Percentiles rank a stretch among this genome's conserved stretches.
Evolutionary conservation across 2,797 vertebrate species (phyloP).

Genomic region (Pangasius macronema): DNA sequence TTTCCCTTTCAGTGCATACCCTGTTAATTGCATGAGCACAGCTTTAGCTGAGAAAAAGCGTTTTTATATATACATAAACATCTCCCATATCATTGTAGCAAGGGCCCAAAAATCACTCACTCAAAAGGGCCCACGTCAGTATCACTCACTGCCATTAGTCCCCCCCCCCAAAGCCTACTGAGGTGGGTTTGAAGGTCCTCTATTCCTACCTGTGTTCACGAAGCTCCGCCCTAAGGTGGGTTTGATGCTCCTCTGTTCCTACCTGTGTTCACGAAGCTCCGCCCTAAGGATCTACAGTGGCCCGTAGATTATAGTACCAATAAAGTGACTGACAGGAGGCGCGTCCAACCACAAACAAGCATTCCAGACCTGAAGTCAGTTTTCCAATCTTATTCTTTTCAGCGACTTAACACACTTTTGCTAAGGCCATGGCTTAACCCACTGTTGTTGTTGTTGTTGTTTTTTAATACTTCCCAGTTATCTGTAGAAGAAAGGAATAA

Average conservation of each 20-base stretch:
- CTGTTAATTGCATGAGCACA: background rate
- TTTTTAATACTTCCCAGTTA: background rate
- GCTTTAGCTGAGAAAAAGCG: no score
- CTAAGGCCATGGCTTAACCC: rapidly evolving
- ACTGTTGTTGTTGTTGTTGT: no score
- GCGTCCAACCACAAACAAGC: background rate
- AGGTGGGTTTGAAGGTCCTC: no score
- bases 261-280: no score
- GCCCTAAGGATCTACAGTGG: no score
- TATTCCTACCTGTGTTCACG: no score
- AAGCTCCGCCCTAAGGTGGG: no score
- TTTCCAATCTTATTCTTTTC: no score
- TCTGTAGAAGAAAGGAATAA: background rate
- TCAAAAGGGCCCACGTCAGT: background rate
- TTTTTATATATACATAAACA: no score
- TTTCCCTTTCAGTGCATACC: background rate
- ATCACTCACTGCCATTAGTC: background rate
- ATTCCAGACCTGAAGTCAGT: background rate
- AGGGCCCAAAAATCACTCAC: background rate
- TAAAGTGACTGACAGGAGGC: background rate
- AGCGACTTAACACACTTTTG: background rate
- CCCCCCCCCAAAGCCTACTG: no score
- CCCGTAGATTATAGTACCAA: no score
- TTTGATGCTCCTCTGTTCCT: no score
- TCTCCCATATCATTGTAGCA: background rate